A percentile compares a stretch with the other conserved stretches of the same genome.
Evolutionary conservation across 1,140 invertebrate genomes (phyloP).

Genomic region (Sarcophaga peregrina): DNA sequence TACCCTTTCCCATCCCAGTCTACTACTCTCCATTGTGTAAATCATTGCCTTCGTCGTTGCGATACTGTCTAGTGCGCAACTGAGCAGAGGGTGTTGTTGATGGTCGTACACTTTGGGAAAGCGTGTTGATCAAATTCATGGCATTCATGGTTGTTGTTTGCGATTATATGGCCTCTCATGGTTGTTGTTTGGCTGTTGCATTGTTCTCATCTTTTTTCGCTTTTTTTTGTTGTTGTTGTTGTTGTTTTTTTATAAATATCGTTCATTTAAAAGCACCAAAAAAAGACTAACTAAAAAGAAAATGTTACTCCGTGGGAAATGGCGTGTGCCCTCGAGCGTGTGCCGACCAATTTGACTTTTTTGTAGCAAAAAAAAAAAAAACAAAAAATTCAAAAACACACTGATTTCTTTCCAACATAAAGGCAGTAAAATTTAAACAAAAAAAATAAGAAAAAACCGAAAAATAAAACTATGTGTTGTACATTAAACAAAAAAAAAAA

Average conservation of each 20-base stretch:
- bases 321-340: constrained; percentile 68
- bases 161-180: neutral
- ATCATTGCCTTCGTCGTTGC: neutral
- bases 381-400: too few species aligned
- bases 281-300: constrained; percentile 21
- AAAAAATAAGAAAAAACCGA: neutral
- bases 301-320: constrained; percentile 65
- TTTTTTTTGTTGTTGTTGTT: neutral
- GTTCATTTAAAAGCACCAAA: neutral
- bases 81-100: constrained; percentile 35
- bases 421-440: neutral
- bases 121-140: constrained; percentile 41
- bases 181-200: neutral
- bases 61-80: neutral
- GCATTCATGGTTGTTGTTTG: constrained; percentile 29
- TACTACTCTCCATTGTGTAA: neutral
- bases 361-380: constrained; percentile 1
- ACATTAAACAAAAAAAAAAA: too few species aligned
- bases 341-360: constrained; percentile 67
- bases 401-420: neutral
- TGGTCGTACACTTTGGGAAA: constrained; percentile 38
- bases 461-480: constrained; percentile 13
- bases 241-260: neutral
- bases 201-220: neutral
- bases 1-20: neutral